These are phyloP conservation scores for Paracanthobrama guichenoti DNA, from an alignment of 2,113 vertebrate species.

Conservation along the genomic window DNA sequence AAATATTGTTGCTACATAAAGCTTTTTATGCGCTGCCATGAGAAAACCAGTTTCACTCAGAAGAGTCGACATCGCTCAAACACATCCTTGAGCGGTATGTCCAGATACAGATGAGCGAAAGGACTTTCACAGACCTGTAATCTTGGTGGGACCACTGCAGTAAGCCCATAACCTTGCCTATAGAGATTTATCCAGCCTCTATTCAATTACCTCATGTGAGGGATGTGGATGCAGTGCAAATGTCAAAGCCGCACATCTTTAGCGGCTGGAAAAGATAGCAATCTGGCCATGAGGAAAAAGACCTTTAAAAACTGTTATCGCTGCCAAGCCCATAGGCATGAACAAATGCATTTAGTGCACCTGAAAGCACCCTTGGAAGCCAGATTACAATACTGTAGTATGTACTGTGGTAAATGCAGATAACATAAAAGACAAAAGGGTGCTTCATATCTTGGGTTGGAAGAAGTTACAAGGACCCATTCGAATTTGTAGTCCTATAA, in stretches of 20 bases:
- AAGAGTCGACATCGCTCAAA: neutral
- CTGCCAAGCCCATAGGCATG: neutral
- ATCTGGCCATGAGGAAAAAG: conserved; percentile 29
- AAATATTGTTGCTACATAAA: conserved; percentile 13
- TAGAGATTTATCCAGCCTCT: conserved; percentile 15
- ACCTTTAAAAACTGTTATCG: conserved; percentile 21
- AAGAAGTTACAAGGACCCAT: neutral
- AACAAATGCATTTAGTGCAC: conserved; percentile 7
- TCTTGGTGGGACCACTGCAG: neutral
- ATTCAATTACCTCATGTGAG: conserved; percentile 37
- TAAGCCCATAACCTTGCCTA: conserved; percentile 26
- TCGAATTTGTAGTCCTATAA: neutral
- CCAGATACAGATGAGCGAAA: conserved; percentile 9
- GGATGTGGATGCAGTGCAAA: conserved; percentile 31
- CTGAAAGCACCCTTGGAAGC: conserved; percentile 15
- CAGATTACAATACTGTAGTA: conserved; percentile 20
- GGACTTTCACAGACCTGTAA: neutral
- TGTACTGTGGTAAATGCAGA: neutral
- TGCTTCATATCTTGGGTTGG: neutral
- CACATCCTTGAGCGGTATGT: neutral
- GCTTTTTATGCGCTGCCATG: neutral
- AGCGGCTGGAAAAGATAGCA: conserved; percentile 15
- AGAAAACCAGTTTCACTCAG: conserved; percentile 9
- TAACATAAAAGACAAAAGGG: neutral
- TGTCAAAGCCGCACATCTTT: conserved; percentile 33